These are phyloP conservation scores for Phylloscopus whistleri DNA, from an alignment of 2,113 vertebrate genomes.

Conservation along the genomic window DNA sequence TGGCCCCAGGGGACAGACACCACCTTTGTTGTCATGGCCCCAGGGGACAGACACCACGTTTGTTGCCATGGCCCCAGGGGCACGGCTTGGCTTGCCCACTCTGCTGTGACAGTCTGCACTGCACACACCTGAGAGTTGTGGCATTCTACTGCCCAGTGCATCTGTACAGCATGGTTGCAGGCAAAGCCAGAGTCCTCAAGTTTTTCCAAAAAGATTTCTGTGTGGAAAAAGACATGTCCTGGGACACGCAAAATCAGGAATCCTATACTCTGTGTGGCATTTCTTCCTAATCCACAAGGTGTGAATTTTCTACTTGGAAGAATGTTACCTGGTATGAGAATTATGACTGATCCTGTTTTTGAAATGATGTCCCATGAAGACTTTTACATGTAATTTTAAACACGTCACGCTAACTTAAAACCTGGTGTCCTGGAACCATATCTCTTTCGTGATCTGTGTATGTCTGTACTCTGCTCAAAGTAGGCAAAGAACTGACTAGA, in stretches of 20 bases:
- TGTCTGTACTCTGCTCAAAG: neutral
- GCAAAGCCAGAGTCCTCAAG: neutral
- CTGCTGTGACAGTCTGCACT: no score
- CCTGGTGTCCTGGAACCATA: neutral
- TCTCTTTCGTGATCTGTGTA: neutral
- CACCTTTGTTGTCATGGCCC: neutral
- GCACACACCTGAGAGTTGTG: no score
- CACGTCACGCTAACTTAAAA: neutral
- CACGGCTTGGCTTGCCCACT: rapidly evolving
- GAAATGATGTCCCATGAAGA: neutral
- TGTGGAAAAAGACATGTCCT: neutral
- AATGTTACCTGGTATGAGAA: neutral
- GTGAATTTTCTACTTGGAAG: neutral
- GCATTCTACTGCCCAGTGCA: neutral
- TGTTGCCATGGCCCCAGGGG: no score
- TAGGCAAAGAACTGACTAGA: neutral
- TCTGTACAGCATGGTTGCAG: neutral
- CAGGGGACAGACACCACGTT: no score
- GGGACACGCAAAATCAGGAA: neutral
- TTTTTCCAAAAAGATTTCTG: neutral
- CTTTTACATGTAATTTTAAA: neutral
- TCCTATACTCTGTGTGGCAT: neutral
- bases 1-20: rapidly evolving
- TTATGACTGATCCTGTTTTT: neutral
- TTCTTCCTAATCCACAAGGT: neutral